Percentiles rank a stretch among this genome's conserved stretches.
Evolutionary conservation across 2,113 vertebrate species (phyloP).

Genomic region (Tauraco erythrolophus): DNA sequence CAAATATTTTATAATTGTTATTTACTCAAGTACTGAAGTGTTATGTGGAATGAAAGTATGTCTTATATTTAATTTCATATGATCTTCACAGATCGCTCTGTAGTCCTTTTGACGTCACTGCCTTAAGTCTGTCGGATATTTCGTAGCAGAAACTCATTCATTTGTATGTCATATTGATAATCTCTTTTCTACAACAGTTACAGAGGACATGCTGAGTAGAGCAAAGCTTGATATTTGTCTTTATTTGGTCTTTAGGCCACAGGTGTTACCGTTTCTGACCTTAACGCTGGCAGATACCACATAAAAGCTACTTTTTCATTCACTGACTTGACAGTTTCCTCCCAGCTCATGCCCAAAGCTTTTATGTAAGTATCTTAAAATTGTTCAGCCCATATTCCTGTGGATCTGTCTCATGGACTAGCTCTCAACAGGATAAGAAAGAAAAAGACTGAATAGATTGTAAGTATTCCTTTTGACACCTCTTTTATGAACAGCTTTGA

Average conservation of each 20-base stretch:
- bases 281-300: neutral
- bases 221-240: neutral
- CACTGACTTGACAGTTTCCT: neutral
- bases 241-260: neutral
- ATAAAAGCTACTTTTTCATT: neutral
- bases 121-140: neutral
- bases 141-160: neutral
- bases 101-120: neutral
- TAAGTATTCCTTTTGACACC: neutral
- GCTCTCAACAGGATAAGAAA: neutral
- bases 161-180: fast-evolving
- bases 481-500: neutral
- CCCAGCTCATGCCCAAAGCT: neutral
- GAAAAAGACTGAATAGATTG: neutral
- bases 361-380: neutral
- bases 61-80: neutral
- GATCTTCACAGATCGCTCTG: neutral
- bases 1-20: neutral
- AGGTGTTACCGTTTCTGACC: neutral
- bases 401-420: neutral
- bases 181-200: neutral
- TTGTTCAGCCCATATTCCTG: neutral
- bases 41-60: neutral
- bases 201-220: neutral
- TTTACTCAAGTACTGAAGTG: neutral